phyloP scores from a whole-genome alignment of 2,888 invertebrate genomes.

The Lamellibrachia satsuma region DNA sequence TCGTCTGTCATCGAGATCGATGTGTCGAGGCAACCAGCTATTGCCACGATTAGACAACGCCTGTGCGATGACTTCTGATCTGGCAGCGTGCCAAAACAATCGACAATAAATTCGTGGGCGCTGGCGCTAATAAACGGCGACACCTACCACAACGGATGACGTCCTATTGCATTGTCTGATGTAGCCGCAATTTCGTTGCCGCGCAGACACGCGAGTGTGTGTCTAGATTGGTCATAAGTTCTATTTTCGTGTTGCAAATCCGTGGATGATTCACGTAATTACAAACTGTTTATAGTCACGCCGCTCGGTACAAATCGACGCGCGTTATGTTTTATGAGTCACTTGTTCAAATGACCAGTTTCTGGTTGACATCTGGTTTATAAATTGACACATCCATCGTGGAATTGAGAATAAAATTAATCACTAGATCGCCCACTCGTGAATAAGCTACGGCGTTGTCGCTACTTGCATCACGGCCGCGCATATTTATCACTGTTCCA shows the following conservation, averaged over 20 bases:
- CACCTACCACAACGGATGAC: background rate
- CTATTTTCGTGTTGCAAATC: background rate
- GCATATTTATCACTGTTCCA: background rate
- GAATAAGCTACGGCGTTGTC: background rate
- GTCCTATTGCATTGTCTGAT: background rate
- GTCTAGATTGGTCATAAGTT: background rate
- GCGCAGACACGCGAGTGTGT: background rate
- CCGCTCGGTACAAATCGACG: background rate
- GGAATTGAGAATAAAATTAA: background rate
- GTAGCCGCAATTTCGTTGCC: background rate
- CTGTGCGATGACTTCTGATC: background rate
- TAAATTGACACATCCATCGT: background rate
- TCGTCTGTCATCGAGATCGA: background rate
- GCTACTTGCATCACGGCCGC: background rate
- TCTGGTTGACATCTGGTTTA: background rate
- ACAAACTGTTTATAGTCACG: background rate
- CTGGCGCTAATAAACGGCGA: background rate
- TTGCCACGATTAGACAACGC: background rate
- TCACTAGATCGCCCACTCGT: background rate
- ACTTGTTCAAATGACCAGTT: background rate
- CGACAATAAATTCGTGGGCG: background rate
- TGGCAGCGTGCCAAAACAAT: background rate
- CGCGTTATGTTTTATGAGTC: background rate
- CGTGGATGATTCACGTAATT: background rate
- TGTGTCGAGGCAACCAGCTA: background rate